Conservation (phyloP, 2,888 invertebrate species). For the Alloplasta piceator region DNA sequence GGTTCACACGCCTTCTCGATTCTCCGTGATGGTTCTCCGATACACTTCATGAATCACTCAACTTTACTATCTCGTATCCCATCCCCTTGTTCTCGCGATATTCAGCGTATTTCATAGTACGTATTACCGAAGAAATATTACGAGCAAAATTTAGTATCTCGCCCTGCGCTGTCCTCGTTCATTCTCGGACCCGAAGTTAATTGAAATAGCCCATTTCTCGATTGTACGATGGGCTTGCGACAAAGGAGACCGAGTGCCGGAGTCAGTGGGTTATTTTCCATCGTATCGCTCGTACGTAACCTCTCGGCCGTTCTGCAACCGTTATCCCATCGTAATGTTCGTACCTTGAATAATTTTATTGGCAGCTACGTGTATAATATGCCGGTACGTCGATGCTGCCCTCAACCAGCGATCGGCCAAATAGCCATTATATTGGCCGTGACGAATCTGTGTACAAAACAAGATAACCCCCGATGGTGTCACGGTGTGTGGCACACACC, state of each 20-base stretch:
- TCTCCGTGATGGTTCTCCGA: conserved; percentile 36
- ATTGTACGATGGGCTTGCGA: conserved; percentile 60
- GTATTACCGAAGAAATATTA: conserved; percentile 35
- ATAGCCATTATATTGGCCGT: conserved; percentile 81
- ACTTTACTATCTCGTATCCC: conserved; percentile 48
- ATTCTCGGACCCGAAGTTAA: conserved; percentile 70
- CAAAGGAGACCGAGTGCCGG: conserved; percentile 32
- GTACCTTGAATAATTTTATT: conserved; percentile 83
- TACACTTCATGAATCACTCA: conserved; percentile 66
- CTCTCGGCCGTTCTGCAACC: not conserved
- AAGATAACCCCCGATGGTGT: conserved; percentile 77
- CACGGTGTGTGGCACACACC: conserved; percentile 67
- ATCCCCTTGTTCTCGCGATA: not conserved
- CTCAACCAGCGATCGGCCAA: conserved; percentile 74
- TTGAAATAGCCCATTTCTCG: conserved; percentile 78
- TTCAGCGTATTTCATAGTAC: conserved; percentile 6
- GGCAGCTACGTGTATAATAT: conserved; percentile 61
- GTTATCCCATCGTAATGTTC: conserved; percentile 73
- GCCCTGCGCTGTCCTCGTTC: not conserved
- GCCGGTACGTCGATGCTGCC: conserved; percentile 63
- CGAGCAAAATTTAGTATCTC: conserved; percentile 60
- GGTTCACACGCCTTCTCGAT: conserved; percentile 81
- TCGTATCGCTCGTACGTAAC: not conserved
- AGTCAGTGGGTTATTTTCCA: conserved; percentile 18
- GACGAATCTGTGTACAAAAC: conserved; percentile 81